A percentile compares a stretch with the other conserved stretches of the same genome.
Conservation (phyloP, 2,888 invertebrate genomes). For the Plagodis pulveraria region DNA sequence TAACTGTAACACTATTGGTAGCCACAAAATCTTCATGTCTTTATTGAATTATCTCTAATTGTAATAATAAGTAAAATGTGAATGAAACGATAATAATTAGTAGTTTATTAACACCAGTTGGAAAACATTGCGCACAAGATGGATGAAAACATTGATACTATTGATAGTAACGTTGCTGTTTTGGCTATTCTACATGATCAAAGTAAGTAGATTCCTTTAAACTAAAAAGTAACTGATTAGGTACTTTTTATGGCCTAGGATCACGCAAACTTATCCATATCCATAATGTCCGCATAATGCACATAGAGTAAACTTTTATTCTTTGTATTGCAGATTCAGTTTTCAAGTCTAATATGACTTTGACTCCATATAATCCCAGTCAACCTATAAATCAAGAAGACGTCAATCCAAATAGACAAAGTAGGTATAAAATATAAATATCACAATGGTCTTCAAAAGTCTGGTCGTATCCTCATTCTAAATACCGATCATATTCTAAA, state of each 20-base stretch:
- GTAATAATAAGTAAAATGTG: neutral
- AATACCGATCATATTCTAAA: too few species aligned
- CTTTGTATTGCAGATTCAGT: constrained; percentile 42
- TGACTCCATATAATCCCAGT: constrained; percentile 51
- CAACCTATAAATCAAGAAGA: constrained; percentile 45
- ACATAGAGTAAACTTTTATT: neutral
- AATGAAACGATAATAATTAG: neutral
- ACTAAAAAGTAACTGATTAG: neutral
- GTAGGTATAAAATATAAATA: too few species aligned
- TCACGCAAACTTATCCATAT: neutral
- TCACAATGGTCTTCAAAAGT: too few species aligned
- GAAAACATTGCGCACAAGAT: constrained; percentile 48
- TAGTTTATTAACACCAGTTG: constrained; percentile 25
- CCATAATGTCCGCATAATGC: neutral
- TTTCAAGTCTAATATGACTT: constrained; percentile 55
- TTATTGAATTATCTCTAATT: neutral
- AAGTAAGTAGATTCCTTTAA: constrained; percentile 36
- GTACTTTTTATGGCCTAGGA: neutral
- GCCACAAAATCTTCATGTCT: too few species aligned
- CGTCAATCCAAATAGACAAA: constrained; percentile 60
- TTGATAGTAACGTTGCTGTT: constrained; percentile 66
- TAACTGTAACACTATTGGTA: too few species aligned
- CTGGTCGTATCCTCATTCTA: too few species aligned
- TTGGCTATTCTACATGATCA: constrained; percentile 62
- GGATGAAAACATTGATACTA: constrained; percentile 66